phyloP scores from a whole-genome alignment of 2,888 invertebrate genomes.

The Aphidoletes aphidimyza region DNA sequence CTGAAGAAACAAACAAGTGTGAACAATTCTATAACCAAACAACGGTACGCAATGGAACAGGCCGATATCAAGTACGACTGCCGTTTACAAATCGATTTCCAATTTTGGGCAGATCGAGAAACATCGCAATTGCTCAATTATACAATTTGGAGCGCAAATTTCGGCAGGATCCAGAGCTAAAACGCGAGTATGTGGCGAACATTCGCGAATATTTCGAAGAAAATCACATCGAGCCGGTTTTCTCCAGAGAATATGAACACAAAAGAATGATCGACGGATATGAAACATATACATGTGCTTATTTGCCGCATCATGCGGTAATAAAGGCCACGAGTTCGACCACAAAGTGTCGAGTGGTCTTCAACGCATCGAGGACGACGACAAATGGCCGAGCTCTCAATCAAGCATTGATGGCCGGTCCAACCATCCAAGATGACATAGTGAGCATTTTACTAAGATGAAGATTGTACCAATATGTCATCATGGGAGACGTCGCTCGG shows the following conservation, averaged over 20 bases:
- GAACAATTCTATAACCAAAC: not conserved
- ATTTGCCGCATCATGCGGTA: constrained; percentile 55
- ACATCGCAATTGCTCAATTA: not conserved
- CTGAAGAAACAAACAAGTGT: not conserved
- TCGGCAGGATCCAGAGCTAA: not conserved
- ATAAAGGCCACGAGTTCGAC: constrained; percentile 55
- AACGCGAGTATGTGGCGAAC: not conserved
- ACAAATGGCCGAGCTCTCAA: constrained; percentile 59
- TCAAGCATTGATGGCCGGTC: constrained; percentile 59
- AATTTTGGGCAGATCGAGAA: not conserved
- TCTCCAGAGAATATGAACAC: not conserved
- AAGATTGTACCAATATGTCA: constrained; percentile 57
- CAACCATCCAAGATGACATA: constrained; percentile 59
- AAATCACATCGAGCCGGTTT: not conserved
- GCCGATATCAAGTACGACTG: not conserved
- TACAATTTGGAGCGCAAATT: not conserved
- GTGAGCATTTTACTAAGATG: constrained; percentile 57
- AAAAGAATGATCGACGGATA: not conserved
- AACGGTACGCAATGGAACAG: not conserved
- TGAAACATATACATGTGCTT: not conserved
- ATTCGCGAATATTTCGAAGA: not conserved
- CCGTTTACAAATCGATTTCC: not conserved
- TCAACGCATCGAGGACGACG: constrained; percentile 57
- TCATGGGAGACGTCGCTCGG: constrained; percentile 60
- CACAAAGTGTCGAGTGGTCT: constrained; percentile 56